Conservation (phyloP, 2,797 vertebrate genomes). For the Anguilla megastoma region DNA sequence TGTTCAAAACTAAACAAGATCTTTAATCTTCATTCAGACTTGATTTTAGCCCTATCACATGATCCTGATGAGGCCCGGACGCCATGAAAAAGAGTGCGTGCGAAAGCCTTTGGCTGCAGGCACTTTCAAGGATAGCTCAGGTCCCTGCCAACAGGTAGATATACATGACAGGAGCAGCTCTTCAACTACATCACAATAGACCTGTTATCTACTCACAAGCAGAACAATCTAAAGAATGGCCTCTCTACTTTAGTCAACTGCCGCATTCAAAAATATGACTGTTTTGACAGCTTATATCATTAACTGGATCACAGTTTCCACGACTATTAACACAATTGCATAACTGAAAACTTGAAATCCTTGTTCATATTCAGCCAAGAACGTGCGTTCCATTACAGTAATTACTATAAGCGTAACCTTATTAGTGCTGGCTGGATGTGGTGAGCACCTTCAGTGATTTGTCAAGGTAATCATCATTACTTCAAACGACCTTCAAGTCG, state of each 20-base stretch:
- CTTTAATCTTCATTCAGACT: background rate
- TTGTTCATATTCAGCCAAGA: slow-evolving; percentile 31
- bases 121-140: background rate
- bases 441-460: background rate
- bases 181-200: background rate
- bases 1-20: background rate
- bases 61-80: background rate
- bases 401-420: slow-evolving; percentile 29
- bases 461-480: background rate
- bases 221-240: background rate
- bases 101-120: background rate
- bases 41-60: background rate
- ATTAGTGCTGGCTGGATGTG: background rate
- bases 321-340: background rate
- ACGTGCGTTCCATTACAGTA: background rate
- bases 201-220: background rate
- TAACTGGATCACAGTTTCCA: slow-evolving; percentile 47
- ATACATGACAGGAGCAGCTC: background rate
- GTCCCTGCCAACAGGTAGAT: background rate
- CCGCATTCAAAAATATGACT: slow-evolving; percentile 46
- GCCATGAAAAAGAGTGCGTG: background rate
- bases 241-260: background rate
- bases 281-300: slow-evolving; percentile 21
- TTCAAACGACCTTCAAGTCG: background rate
- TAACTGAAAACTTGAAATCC: background rate